Base-by-base conservation (phyloP, 2,888 invertebrate species). In the Eristalinus aeneus region DNA sequence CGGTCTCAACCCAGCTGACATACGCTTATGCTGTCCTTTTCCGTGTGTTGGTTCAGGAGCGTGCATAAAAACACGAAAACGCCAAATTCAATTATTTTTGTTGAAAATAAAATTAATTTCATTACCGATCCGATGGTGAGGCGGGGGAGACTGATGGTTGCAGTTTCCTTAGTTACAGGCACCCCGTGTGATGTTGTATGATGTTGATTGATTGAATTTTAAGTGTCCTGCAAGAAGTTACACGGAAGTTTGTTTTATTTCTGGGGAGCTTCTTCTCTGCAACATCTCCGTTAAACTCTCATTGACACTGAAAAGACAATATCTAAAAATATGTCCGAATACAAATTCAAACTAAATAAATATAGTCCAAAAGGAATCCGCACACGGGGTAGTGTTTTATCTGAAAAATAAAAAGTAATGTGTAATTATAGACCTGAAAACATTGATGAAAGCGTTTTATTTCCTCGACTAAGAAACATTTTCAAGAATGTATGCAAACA, bases 81-180 rank as follows among this genome's bases (percentile, higher is more conserved):
- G 77, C 82, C 81, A 76, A 81, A 77, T 61, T 77, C 77, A 86
- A 81, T 86, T 81, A 81, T 71, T 86, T 54, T 56, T 31, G 34
- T 64, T 76, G 22, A 72, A 46, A 69, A 65, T 74, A 77, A 86
- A 86, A 82, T 64, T 74, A 86, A 82, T 77, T 86, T 81, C 34
- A 86, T 74, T 82, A 71, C 22, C 34, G 61, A 79, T 67, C 16
- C 1, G 36, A 34, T 46, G 46, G 39, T 54, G 16, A 1, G 32
- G 53, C 8, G 31, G n/a, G 23, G 27, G 27, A 31, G n/a, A 54
- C 27, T 27, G 27, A 27, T 8, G 22, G 9, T 12, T 61, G 12
- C 11, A 64, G 27, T 8, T 46, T 8, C 6, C 16, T 34, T 5
- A n/a, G n/a, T 16, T n/a, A 16, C 12, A 39, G 12, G 39, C 39